phyloP scores from a whole-genome alignment of 2,888 invertebrate species.

The Drosophila percnosoma region DNA sequence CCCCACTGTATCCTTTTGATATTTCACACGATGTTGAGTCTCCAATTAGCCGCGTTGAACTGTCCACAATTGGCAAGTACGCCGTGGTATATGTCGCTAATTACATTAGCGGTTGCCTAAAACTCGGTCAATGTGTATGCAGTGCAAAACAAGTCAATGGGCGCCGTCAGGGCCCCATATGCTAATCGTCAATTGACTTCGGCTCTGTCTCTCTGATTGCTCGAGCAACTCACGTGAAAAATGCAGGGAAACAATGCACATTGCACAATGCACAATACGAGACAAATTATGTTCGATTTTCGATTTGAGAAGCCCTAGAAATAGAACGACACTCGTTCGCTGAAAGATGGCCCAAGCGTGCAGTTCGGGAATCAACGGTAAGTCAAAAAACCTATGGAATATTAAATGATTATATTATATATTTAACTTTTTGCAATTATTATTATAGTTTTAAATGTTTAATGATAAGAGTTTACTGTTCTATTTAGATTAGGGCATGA shows the following conservation, averaged over 20 bases:
- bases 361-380: conserved; percentile 8
- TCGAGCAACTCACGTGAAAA: conserved; percentile 53
- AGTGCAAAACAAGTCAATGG: conserved; percentile 67
- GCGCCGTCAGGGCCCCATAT: conserved; percentile 46
- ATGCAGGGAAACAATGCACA: conserved; percentile 43
- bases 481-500: background rate
- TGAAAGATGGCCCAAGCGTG: conserved; percentile 22
- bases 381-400: background rate
- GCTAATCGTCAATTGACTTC: conserved; percentile 72
- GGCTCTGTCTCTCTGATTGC: conserved; percentile 37
- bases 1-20: conserved; percentile 39
- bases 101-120: conserved; percentile 81
- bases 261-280: conserved; percentile 37
- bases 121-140: conserved; percentile 77
- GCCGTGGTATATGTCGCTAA: conserved; percentile 82
- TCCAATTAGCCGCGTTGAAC: conserved; percentile 82
- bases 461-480: background rate
- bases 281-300: conserved; percentile 69
- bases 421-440: background rate
- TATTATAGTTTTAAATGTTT: no score
- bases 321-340: conserved; percentile 29
- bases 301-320: conserved; percentile 69
- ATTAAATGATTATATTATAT: background rate
- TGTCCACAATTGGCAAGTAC: conserved; percentile 63
- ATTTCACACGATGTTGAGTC: conserved; percentile 72